Evolutionary conservation across 2,797 vertebrate species (phyloP).

Genomic region (Sebastes oblongus): DNA sequence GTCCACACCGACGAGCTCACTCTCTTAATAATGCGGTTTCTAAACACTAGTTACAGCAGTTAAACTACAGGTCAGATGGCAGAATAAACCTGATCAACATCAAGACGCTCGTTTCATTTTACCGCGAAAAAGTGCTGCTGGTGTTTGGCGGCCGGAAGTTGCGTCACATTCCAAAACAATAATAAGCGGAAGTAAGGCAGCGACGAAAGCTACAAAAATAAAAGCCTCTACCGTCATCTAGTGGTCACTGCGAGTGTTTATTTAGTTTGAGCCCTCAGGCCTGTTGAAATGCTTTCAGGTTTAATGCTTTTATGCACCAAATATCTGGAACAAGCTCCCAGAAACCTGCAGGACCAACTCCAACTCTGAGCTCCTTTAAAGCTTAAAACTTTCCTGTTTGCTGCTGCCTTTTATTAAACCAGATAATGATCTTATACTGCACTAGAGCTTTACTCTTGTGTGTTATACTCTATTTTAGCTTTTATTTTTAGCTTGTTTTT

Average conservation of each 20-base stretch:
- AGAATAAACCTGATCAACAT: not conserved
- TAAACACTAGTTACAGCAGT: rapidly evolving
- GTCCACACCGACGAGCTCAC: not conserved
- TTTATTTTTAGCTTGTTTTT: no score
- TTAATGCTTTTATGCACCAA: no score
- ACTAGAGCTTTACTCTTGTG: no score
- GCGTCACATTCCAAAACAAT: slow-evolving; percentile 28
- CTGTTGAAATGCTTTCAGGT: not conserved
- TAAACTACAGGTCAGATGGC: rapidly evolving
- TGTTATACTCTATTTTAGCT: no score
- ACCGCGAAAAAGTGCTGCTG: slow-evolving; percentile 69
- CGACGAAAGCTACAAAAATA: not conserved
- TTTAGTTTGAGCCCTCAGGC: not conserved
- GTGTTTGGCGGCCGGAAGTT: slow-evolving; percentile 63
- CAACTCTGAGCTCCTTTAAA: no score
- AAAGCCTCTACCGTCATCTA: not conserved
- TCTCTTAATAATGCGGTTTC: rapidly evolving
- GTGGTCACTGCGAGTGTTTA: not conserved
- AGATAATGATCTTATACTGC: no score
- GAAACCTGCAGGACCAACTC: no score
- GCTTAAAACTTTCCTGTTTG: no score
- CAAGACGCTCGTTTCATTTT: slow-evolving; percentile 59
- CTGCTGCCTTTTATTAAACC: no score
- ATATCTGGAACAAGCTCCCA: no score
- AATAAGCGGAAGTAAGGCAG: slow-evolving; percentile 2